A percentile compares a stretch with the other conserved stretches of the same genome.
These are phyloP conservation scores for Notarius quadriscutis DNA, from an alignment of 2,113 vertebrate species.

Conservation along the genomic window DNA sequence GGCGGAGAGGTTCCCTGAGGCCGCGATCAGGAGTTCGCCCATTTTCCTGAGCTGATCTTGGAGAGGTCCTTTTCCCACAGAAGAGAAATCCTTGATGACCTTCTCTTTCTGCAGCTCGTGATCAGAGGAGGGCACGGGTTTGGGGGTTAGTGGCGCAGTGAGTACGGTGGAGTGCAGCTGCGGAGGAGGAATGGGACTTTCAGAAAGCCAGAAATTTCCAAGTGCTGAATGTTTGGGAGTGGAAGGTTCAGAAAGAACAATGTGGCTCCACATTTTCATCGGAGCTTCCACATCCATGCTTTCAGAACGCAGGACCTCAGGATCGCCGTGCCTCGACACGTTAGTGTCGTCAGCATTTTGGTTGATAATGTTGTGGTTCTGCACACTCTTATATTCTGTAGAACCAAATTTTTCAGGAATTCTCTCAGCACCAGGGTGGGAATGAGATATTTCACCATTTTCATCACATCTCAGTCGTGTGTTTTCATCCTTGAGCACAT, in stretches of 20 bases:
- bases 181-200: slow-evolving; percentile 68
- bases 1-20: slow-evolving; percentile 60
- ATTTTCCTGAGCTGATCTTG: slow-evolving; percentile 75
- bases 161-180: slow-evolving; percentile 71
- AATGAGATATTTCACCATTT: neutral
- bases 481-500: neutral
- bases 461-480: neutral
- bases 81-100: slow-evolving; percentile 9
- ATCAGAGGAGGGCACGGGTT: neutral
- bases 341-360: neutral
- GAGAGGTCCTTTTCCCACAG: slow-evolving; percentile 60
- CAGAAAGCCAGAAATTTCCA: slow-evolving; percentile 55
- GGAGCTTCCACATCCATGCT: neutral
- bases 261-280: slow-evolving; percentile 24
- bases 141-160: slow-evolving; percentile 21
- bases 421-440: neutral
- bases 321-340: neutral
- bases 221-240: slow-evolving; percentile 37
- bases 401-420: neutral
- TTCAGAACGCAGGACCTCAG: slow-evolving; percentile 36
- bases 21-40: slow-evolving; percentile 70
- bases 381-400: neutral
- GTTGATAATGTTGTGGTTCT: neutral
- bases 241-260: slow-evolving; percentile 17
- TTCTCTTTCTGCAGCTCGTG: neutral